Base-by-base conservation (phyloP, 1,140 invertebrate genomes). In the Pemphigus obesinymphae region DNA sequence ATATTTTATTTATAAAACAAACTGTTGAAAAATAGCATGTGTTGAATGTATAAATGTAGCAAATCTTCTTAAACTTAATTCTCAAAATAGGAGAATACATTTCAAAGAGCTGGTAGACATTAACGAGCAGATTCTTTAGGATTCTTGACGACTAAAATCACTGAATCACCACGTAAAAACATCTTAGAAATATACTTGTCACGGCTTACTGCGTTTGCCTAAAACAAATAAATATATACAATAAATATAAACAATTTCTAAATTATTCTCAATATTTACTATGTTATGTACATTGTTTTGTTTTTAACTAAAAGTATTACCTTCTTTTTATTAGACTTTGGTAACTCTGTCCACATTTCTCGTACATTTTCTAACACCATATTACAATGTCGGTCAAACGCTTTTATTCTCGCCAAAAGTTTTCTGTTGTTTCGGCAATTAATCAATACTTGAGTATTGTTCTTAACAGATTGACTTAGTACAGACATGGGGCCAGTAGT, bases 321-420 rank as follows among this genome's bases (percentile, higher is more conserved):
- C 87, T 96, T 99, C 88, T 99, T 99, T 87, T 97, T 99, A 11
- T 96, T 96, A 50, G 95, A 96, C 84, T 97, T 92, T 4, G 98
- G 98, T 34, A 96, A 89, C 90, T 99, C 98, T 8, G 96, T 99
- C 98, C 98, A 99, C 96, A 99, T 99, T 90, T 99, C 98, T 87
- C 99, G 99, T 0, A 99, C 98, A 89, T 99, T 98, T 89, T 99
- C 98, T 84, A 99, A 88, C 0, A 99, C 98, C 97, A 99, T 99
- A 87, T 99, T 99, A 87, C 97, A 99, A 88, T 99, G 98, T 84
- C 98, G 92, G 87, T 99, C 98, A 88, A 99, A 99, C 7, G 98
- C 98, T 87, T 99, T 99, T 0, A 99, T 97, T 85, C 98, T 90
- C 3, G 96, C 98, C 20, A 99, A 87, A 15, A 99, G 88, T 86